These are phyloP conservation scores for Meloidogyne exigua DNA, from an alignment of 1,140 invertebrate genomes.

Conservation along the genomic window DNA sequence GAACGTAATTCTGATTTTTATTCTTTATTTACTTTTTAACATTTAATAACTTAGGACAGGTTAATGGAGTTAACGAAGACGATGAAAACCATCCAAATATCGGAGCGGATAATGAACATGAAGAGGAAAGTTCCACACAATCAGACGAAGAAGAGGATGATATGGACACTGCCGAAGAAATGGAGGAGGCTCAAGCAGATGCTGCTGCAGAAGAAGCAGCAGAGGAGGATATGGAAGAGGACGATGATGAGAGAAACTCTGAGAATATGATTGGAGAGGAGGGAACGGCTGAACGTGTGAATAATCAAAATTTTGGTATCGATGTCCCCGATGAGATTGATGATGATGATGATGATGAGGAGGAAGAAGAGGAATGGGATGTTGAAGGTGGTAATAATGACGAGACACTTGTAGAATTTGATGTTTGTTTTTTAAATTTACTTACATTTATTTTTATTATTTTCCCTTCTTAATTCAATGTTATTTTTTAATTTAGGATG, in stretches of 20 bases:
- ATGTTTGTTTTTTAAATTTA: background rate
- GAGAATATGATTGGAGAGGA: slow-evolving; percentile 4
- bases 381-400: slow-evolving; percentile 21
- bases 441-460: background rate
- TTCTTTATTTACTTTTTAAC: background rate
- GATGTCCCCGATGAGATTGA: slow-evolving; percentile 33
- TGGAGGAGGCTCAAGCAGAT: slow-evolving; percentile 24
- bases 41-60: background rate
- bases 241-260: slow-evolving; percentile 14
- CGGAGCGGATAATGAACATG: slow-evolving; percentile 38
- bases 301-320: slow-evolving; percentile 10
- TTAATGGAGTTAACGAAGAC: background rate
- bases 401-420: slow-evolving; percentile 12
- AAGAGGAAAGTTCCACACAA: slow-evolving; percentile 24
- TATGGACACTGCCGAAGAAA: slow-evolving; percentile 33
- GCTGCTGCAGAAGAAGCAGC: slow-evolving; percentile 30
- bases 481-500: slow-evolving; percentile 31
- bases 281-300: slow-evolving; percentile 26
- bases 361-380: slow-evolving; percentile 38
- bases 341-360: slow-evolving; percentile 41
- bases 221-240: slow-evolving; percentile 31
- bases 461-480: background rate
- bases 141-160: slow-evolving; percentile 46
- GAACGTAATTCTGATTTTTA: background rate
- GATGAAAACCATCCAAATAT: background rate